Conservation (phyloP, 2,888 invertebrate species). For the Melitaea athalia region DNA sequence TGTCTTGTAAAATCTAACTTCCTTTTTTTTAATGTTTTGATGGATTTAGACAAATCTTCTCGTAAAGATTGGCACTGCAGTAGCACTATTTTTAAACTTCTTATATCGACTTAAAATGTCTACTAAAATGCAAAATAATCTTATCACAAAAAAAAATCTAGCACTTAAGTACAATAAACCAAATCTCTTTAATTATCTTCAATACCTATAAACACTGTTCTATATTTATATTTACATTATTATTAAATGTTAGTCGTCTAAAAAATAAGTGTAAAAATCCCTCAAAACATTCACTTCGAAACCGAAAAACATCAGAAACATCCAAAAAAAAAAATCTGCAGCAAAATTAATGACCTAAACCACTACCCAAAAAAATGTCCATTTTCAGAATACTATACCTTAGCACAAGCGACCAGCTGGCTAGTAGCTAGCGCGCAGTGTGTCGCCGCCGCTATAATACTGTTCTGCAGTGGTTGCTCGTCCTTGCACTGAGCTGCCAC, state of each 20-base stretch:
- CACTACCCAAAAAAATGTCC: not conserved
- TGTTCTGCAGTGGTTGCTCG: conserved; percentile 90
- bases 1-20: not conserved
- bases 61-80: not conserved
- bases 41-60: not conserved
- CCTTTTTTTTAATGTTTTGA: not conserved
- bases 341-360: not conserved
- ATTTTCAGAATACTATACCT: conserved; percentile 74
- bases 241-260: too few relatives aligned
- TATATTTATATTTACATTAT: too few relatives aligned
- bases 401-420: conserved; percentile 98
- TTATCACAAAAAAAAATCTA: too few relatives aligned
- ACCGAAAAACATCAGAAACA: too few relatives aligned
- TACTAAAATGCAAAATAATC: too few relatives aligned
- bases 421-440: conserved; percentile 98
- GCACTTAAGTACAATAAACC: too few relatives aligned
- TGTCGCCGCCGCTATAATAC: conserved; percentile 97
- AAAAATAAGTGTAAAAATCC: too few relatives aligned
- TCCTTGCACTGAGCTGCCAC: conserved; percentile 95
- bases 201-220: too few relatives aligned
- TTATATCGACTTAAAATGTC: too few relatives aligned
- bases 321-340: not conserved
- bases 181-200: too few relatives aligned
- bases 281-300: too few relatives aligned
- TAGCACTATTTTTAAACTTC: too few relatives aligned